phyloP scores from a whole-genome alignment of 2,888 invertebrate species.

The Caenorhabditis uteleia region DNA sequence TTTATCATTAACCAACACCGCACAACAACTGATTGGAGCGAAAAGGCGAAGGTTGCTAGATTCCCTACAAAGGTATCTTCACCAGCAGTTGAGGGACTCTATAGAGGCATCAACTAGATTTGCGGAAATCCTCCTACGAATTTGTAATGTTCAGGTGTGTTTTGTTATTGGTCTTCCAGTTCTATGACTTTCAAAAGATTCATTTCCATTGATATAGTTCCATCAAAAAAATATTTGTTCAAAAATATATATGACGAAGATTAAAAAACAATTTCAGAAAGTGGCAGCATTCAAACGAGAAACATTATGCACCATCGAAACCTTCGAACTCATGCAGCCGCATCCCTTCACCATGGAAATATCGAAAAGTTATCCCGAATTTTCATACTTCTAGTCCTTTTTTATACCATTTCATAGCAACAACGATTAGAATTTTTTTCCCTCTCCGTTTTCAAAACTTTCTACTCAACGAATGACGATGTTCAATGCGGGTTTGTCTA shows the following conservation, averaged over 20 bases:
- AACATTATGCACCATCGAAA: slow-evolving; percentile 67
- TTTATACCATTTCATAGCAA: not conserved
- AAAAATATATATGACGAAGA: slow-evolving; percentile 1
- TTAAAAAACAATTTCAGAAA: slow-evolving; percentile 61
- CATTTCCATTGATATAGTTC: not conserved
- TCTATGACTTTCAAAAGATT: not conserved
- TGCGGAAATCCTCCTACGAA: slow-evolving; percentile 43
- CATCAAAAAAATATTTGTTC: not conserved
- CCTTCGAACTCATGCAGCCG: slow-evolving; percentile 67
- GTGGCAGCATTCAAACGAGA: slow-evolving; percentile 69
- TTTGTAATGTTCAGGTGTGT: slow-evolving; percentile 51
- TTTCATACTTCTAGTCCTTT: slow-evolving; percentile 52
- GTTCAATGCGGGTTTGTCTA: too few species aligned
- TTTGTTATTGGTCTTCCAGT: not conserved
- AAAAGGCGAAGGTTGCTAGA: slow-evolving; percentile 58
- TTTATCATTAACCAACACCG: slow-evolving; percentile 58
- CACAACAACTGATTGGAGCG: slow-evolving; percentile 51
- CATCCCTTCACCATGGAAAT: slow-evolving; percentile 69
- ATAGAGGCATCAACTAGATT: slow-evolving; percentile 40
- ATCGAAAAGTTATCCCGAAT: slow-evolving; percentile 63
- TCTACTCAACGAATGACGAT: too few species aligned
- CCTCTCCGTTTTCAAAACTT: too few species aligned
- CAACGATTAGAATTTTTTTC: too few species aligned
- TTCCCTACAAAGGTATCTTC: slow-evolving; percentile 54
- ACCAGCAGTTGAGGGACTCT: slow-evolving; percentile 31